Percentiles rank a stretch among this genome's conserved stretches.
Evolutionary conservation across 2,888 invertebrate species (phyloP).

Genomic region (Rhagonycha fulva): DNA sequence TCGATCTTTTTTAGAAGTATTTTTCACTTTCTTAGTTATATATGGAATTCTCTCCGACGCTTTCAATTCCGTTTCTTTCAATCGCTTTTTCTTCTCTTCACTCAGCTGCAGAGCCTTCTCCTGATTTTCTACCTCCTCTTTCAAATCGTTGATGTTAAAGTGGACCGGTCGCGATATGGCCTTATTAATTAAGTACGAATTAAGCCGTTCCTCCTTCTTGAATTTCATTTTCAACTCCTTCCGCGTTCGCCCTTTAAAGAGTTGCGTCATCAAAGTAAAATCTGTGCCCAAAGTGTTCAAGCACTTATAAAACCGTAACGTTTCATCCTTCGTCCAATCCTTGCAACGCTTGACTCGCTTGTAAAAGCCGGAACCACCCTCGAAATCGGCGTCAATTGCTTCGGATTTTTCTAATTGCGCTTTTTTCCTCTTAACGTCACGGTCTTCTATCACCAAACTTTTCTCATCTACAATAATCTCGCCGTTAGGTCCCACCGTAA

Average conservation of each 20-base stretch:
- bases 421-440: conserved; percentile 63
- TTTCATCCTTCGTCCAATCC: conserved; percentile 79
- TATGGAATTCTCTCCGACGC: not conserved
- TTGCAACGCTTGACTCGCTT: conserved; percentile 69
- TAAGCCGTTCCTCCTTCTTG: conserved; percentile 85
- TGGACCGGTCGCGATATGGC: conserved; percentile 71
- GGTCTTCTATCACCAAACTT: conserved; percentile 80
- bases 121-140: conserved; percentile 60
- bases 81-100: conserved; percentile 18
- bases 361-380: conserved; percentile 64
- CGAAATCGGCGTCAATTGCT: conserved; percentile 67
- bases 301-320: conserved; percentile 89
- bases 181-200: conserved; percentile 73
- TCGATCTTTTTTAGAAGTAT: not conserved
- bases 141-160: conserved; percentile 68
- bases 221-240: conserved; percentile 90
- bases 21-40: not conserved
- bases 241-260: conserved; percentile 78
- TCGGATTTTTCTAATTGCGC: conserved; percentile 68
- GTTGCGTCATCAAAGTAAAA: conserved; percentile 84
- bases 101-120: conserved; percentile 46
- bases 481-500: conserved; percentile 85
- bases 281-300: conserved; percentile 90
- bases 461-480: conserved; percentile 84
- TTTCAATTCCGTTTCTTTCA: not conserved